phyloP scores from a whole-genome alignment of 1,140 invertebrate species.

The Nilaparvata lugens region DNA sequence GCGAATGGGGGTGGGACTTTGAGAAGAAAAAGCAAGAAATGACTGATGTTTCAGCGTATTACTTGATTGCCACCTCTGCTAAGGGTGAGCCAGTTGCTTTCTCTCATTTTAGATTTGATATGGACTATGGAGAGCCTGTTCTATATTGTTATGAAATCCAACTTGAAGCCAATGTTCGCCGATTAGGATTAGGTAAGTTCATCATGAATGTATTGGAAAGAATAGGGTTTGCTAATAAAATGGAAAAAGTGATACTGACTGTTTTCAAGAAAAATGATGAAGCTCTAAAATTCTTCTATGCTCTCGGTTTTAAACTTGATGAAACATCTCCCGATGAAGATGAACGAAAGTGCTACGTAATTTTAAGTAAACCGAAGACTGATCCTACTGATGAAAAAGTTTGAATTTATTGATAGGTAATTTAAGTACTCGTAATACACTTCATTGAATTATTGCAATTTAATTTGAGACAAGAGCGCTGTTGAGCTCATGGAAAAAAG shows the following conservation, averaged over 20 bases:
- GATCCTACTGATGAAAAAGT: no score
- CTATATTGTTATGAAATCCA: constrained; percentile 84
- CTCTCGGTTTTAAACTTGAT: constrained; percentile 25
- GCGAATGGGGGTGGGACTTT: constrained; percentile 65
- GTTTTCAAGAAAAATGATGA: constrained; percentile 64
- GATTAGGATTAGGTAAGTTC: constrained; percentile 70
- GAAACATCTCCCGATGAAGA: constrained; percentile 19
- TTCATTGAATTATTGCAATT: no score
- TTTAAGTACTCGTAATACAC: no score
- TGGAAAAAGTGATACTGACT: constrained; percentile 75
- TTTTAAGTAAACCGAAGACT: no score
- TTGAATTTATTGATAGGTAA: no score
- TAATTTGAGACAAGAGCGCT: no score
- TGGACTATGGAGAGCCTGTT: constrained; percentile 65
- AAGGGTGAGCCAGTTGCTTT: constrained; percentile 48
- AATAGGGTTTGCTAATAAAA: constrained; percentile 57
- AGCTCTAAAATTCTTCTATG: constrained; percentile 54
- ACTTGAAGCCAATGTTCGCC: constrained; percentile 49
- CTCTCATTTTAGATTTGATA: constrained; percentile 72
- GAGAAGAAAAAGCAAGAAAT: constrained; percentile 59
- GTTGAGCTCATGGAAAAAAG: no score
- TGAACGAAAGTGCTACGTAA: no score
- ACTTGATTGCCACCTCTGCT: constrained; percentile 49
- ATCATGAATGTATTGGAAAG: constrained; percentile 67
- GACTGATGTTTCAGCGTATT: constrained; percentile 58